Evolutionary conservation across 2,888 invertebrate species (phyloP).

Genomic region (Chloroclystis v-ata): DNA sequence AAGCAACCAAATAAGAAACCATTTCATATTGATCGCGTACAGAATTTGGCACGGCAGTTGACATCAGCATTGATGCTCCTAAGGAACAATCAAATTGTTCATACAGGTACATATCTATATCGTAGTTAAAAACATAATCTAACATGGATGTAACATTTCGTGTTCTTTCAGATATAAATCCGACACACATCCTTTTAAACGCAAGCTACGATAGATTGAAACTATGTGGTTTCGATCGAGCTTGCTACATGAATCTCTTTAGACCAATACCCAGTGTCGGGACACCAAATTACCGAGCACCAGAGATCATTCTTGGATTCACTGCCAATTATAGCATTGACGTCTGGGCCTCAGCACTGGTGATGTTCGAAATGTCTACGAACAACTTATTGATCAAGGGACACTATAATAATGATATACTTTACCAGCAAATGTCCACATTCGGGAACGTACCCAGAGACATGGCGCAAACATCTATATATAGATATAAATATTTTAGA

Average conservation of each 20-base stretch:
- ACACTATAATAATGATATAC: slow-evolving; percentile 39
- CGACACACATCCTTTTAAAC: slow-evolving; percentile 51
- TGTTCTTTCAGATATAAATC: slow-evolving; percentile 62
- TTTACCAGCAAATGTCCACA: slow-evolving; percentile 45
- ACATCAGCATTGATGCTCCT: slow-evolving; percentile 46
- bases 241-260: slow-evolving; percentile 29
- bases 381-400: slow-evolving; percentile 38
- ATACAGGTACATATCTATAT: slow-evolving; percentile 43
- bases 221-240: slow-evolving; percentile 54
- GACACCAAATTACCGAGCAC: slow-evolving; percentile 46
- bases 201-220: slow-evolving; percentile 36
- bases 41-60: slow-evolving; percentile 46
- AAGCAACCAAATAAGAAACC: slow-evolving; percentile 18
- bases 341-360: slow-evolving; percentile 54
- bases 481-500: slow-evolving; percentile 32
- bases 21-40: slow-evolving; percentile 45
- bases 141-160: too few species aligned
- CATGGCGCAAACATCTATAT: slow-evolving; percentile 39
- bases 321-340: slow-evolving; percentile 44
- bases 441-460: slow-evolving; percentile 40
- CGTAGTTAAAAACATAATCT: too few species aligned
- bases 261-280: slow-evolving; percentile 34
- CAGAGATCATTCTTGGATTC: slow-evolving; percentile 55
- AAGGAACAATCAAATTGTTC: slow-evolving; percentile 44
- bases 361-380: slow-evolving; percentile 55